Evolutionary conservation across 2,113 vertebrate genomes (phyloP), one percentile per base, ranked within the genome.

Genomic region (Takifugu bimaculatus): DNA sequence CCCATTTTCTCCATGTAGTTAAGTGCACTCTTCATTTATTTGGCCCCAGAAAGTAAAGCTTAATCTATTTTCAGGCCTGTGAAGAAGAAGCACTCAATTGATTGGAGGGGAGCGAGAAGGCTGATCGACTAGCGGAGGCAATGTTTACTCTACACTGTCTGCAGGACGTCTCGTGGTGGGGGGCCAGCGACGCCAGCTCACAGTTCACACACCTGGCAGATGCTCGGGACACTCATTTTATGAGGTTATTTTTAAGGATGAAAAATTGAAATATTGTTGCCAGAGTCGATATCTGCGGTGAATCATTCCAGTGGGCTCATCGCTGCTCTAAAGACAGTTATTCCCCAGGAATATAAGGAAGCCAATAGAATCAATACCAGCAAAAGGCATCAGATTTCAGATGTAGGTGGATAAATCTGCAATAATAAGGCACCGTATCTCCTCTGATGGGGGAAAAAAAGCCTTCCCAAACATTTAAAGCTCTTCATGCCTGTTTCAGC

Each of bases 1-100:
- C 59, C 73, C 72, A 82, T 83, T 83, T 85, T 72, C 68, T 76
- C 68, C 81, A 59, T 59, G 65, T 68, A 72, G 69, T 78, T 88
- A 87, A 91, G 87, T 87, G 88, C 84, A 85, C 85, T 89, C 71
- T 50, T 85, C 74, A 59, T 87, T 80, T 80, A 69, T 75, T 82
- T 59, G 53, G 72, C 77, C 59, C 64, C 81, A 83, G 72, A 83
- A 84, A 83, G 59, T 10, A 12, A 78, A 73, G 68, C 68, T 83
- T 72, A 75, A 68, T 87, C 81, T 88, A 87, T 88, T 89, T 87
- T 50, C 72, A 82, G 83, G 63, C 54, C 54, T 72, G 76, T 73
- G 72, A 81, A 76, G 77, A 39, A 57, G 52, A n/a, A 82, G 75
- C 77, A 81, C 80, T 83, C 77, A 77, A 91, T 90, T 88, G 80